Evolutionary conservation across 1,140 invertebrate species (phyloP).

Genomic region (Ruditapes philippinarum): DNA sequence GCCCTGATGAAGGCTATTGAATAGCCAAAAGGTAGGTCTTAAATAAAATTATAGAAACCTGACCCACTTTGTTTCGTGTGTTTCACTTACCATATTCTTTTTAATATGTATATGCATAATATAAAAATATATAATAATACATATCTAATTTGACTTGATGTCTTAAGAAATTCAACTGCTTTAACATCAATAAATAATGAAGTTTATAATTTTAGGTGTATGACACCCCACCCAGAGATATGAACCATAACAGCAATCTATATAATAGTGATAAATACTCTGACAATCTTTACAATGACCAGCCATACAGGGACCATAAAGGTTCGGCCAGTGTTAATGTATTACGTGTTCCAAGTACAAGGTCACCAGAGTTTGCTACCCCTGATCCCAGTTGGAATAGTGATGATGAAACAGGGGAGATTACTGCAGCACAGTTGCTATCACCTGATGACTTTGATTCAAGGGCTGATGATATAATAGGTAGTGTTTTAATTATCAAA

Average conservation of each 20-base stretch:
- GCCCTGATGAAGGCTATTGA: too few relatives aligned
- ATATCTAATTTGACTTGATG: too few relatives aligned
- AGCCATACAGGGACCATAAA: slow-evolving; percentile 36
- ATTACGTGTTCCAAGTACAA: slow-evolving; percentile 39
- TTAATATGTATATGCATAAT: too few relatives aligned
- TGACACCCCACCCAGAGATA: neutral
- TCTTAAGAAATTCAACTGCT: too few relatives aligned
- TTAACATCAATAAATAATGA: too few relatives aligned
- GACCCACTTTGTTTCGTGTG: too few relatives aligned
- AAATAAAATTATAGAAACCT: too few relatives aligned
- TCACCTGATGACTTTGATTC: slow-evolving; percentile 60
- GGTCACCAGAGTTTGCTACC: slow-evolving; percentile 34
- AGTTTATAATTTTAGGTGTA: too few relatives aligned
- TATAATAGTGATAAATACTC: slow-evolving; percentile 45
- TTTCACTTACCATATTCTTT: too few relatives aligned
- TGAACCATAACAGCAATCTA: neutral
- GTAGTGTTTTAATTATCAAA: too few relatives aligned
- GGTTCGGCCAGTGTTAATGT: slow-evolving; percentile 35
- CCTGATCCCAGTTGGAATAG: slow-evolving; percentile 49
- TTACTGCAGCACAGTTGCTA: slow-evolving; percentile 25
- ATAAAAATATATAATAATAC: too few relatives aligned
- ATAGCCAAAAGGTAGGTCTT: too few relatives aligned
- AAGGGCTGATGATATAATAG: slow-evolving; percentile 59
- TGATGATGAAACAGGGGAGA: slow-evolving; percentile 59
- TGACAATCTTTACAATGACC: slow-evolving; percentile 22